Base-by-base conservation (phyloP, 2,113 vertebrate species). In the Marmota monax region DNA sequence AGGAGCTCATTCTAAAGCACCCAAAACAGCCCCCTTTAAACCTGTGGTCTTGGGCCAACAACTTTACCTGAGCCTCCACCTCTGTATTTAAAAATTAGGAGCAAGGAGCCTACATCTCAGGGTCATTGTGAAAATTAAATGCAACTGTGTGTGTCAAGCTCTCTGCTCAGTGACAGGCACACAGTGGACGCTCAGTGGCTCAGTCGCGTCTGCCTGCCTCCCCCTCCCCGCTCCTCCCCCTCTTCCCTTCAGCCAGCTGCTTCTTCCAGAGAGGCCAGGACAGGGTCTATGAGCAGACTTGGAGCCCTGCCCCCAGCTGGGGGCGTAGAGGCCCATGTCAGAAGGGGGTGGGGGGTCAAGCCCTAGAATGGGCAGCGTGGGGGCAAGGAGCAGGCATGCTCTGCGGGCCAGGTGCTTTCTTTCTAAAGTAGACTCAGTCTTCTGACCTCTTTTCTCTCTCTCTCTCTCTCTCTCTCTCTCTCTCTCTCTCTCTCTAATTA, bases 361-460 rank as follows among this genome's bases (percentile, higher is more conserved):
- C 22, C 77, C 11, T 61, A 5, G 14, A 34, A 22, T 20, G 34
- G 34, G 69, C 17, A 12, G 27, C 16, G 1, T 61, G 22, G n/a
- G 74, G 79, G 56, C 4, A 1, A 58, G 42, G 23, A 78, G 45
- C 63, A 80, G 84, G 79, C 58, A 18, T 0, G 42, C 22, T 88
- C 87, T 25, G 83, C 51, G 45, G 96, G 96, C 93, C 86, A 84
- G 94, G 88, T 65, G 76, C 84, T 90, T 82, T 48, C 83, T 65
- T 88, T 94, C 89, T 27, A 13, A 88, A 97, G 95, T 72, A 92
- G 80, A 74, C 39, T 48, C 85, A n/a, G 79, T 92, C 87, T 77
- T 96, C 90, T 97, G 97, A 97, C 97, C 97, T 97, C 95, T 74
- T 98, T 98, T 98, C 79, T 27, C 63, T 58, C 74, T 72, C 85